Percentiles rank a stretch among this genome's conserved stretches.
These are phyloP conservation scores for Muscicapa comitata DNA, from an alignment of 2,797 vertebrate species.

Conservation along the genomic window DNA sequence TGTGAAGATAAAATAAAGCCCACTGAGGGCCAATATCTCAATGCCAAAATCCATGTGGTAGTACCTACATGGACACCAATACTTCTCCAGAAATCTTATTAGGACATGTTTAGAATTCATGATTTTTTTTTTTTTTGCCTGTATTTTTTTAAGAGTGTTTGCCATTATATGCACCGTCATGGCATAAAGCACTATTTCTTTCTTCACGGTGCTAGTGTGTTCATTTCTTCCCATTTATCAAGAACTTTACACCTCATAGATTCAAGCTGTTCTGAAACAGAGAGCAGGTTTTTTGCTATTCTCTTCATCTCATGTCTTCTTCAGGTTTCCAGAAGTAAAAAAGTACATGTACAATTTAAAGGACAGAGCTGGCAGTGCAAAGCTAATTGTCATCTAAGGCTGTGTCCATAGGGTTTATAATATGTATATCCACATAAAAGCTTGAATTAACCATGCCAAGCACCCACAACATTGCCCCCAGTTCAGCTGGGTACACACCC, in stretches of 20 bases:
- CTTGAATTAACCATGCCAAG: neutral
- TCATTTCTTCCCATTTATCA: slow-evolving; percentile 69
- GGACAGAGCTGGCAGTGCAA: neutral
- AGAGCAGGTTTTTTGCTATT: neutral
- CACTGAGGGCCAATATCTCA: neutral
- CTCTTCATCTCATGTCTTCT: neutral
- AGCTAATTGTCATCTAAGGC: neutral
- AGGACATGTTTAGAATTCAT: neutral
- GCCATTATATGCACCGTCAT: slow-evolving; percentile 17
- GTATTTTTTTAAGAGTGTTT: slow-evolving; percentile 59
- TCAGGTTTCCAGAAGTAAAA: slow-evolving; percentile 27
- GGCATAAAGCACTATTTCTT: slow-evolving; percentile 59
- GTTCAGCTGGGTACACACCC: fast-evolving
- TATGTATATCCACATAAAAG: neutral
- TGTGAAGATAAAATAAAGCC: neutral
- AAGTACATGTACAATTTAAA: neutral
- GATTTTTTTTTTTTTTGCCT: slow-evolving; percentile 17
- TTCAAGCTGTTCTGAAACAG: slow-evolving; percentile 44
- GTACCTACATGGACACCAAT: neutral
- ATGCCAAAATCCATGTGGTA: neutral
- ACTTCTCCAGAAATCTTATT: neutral
- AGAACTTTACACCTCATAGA: slow-evolving; percentile 71
- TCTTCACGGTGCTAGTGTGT: slow-evolving; percentile 68
- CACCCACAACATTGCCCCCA: neutral
- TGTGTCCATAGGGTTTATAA: neutral